phyloP scores from a whole-genome alignment of 2,797 vertebrate genomes.

The Anolis apletophallus region DNA sequence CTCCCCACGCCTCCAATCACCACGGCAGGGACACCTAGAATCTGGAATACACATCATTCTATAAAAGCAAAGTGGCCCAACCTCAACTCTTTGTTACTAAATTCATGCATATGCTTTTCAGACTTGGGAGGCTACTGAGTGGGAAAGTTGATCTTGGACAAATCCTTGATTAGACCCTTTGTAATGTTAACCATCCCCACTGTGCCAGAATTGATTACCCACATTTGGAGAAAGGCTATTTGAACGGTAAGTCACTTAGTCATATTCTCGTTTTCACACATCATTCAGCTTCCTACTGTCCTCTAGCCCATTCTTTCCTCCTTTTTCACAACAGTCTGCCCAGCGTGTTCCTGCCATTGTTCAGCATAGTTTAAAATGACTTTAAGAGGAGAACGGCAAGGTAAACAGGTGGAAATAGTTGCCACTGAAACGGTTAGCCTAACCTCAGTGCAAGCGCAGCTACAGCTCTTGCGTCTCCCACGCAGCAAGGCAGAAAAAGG shows the following conservation, averaged over 20 bases:
- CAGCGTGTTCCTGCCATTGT: conserved; percentile 65
- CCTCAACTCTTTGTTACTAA: conserved; percentile 65
- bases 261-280: conserved; percentile 76
- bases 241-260: conserved; percentile 75
- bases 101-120: conserved; percentile 71
- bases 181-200: conserved; percentile 71
- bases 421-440: conserved; percentile 54
- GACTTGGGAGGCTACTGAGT: conserved; percentile 64
- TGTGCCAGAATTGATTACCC: conserved; percentile 75
- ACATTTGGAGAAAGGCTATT: conserved; percentile 72
- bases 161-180: conserved; percentile 77
- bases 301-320: conserved; percentile 67
- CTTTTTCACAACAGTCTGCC: conserved; percentile 43
- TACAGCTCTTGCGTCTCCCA: neutral
- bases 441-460: conserved; percentile 37
- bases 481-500: neutral
- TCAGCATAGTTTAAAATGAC: conserved; percentile 67
- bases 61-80: conserved; percentile 57
- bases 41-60: conserved; percentile 69
- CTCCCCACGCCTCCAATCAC: conserved; percentile 72
- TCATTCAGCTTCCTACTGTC: conserved; percentile 70
- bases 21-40: conserved; percentile 65
- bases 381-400: conserved; percentile 55
- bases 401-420: conserved; percentile 67
- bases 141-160: conserved; percentile 74